These are phyloP conservation scores for Hestina assimilis DNA, from an alignment of 1,140 invertebrate species.

Conservation along the genomic window DNA sequence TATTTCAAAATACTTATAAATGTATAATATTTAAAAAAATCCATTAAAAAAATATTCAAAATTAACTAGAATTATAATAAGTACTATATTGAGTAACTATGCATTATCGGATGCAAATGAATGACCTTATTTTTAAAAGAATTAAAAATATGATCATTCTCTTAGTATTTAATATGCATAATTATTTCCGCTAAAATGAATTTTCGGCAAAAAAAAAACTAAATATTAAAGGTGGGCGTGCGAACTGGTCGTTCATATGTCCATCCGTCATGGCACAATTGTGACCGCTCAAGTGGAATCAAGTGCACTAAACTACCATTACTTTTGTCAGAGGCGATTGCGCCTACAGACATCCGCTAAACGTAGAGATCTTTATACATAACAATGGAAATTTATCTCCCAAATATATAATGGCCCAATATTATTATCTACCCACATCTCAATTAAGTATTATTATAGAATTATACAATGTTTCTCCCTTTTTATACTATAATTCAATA, in stretches of 20 bases:
- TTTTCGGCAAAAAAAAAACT: neutral
- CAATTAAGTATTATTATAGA: neutral
- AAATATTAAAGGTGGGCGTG: slow-evolving; percentile 31
- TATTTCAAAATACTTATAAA: too few relatives aligned
- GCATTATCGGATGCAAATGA: too few relatives aligned
- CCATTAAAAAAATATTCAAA: too few relatives aligned
- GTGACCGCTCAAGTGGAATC: slow-evolving; percentile 67
- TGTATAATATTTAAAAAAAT: too few relatives aligned
- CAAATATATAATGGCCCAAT: slow-evolving; percentile 26
- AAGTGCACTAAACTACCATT: slow-evolving; percentile 72
- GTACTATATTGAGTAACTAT: too few relatives aligned
- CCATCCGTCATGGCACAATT: slow-evolving; percentile 60
- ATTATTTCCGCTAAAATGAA: neutral
- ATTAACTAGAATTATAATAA: too few relatives aligned
- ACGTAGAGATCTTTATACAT: slow-evolving; percentile 28
- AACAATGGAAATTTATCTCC: slow-evolving; percentile 29
- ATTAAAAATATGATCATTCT: neutral
- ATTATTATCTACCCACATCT: slow-evolving; percentile 21
- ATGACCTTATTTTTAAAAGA: too few relatives aligned
- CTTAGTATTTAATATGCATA: neutral
- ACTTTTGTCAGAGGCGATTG: slow-evolving; percentile 58
- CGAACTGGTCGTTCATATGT: slow-evolving; percentile 30
- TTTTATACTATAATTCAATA: neutral
- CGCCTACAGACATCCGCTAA: slow-evolving; percentile 67
- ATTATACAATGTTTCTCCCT: slow-evolving; percentile 10